phyloP scores from a whole-genome alignment of 2,797 vertebrate species.

The Liasis olivaceus region DNA sequence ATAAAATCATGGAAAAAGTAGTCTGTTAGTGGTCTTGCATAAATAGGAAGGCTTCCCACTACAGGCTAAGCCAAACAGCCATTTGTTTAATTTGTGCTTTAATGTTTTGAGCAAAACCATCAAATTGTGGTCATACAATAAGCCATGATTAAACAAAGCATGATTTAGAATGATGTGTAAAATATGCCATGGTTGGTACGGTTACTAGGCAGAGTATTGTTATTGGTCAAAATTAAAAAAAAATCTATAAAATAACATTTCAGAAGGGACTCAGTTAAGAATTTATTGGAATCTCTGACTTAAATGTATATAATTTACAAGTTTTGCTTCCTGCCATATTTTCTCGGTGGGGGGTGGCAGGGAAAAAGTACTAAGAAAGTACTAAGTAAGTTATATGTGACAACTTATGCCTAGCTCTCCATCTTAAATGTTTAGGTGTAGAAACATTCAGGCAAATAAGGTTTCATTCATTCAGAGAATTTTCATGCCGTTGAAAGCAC shows the following conservation, averaged over 20 bases:
- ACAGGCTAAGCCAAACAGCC: neutral
- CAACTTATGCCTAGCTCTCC: neutral
- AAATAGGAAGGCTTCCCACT: neutral
- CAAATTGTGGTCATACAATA: neutral
- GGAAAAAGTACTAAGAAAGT: neutral
- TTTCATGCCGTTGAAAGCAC: neutral
- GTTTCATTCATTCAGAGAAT: slow-evolving; percentile 14
- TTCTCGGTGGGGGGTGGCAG: neutral
- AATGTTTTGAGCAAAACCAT: neutral
- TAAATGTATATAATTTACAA: neutral
- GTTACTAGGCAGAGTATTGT: neutral
- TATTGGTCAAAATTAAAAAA: neutral
- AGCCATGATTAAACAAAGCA: neutral
- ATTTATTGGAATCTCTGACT: neutral
- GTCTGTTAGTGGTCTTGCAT: neutral
- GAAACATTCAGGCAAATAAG: slow-evolving; percentile 17
- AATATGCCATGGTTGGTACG: neutral
- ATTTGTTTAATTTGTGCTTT: neutral
- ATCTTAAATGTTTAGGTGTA: neutral
- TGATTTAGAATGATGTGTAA: neutral
- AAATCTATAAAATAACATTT: neutral
- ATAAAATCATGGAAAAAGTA: neutral
- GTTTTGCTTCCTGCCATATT: neutral
- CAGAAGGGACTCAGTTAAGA: neutral
- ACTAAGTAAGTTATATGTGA: neutral